Conservation (phyloP, 2,113 vertebrate genomes). For the Coreoperca whiteheadi region DNA sequence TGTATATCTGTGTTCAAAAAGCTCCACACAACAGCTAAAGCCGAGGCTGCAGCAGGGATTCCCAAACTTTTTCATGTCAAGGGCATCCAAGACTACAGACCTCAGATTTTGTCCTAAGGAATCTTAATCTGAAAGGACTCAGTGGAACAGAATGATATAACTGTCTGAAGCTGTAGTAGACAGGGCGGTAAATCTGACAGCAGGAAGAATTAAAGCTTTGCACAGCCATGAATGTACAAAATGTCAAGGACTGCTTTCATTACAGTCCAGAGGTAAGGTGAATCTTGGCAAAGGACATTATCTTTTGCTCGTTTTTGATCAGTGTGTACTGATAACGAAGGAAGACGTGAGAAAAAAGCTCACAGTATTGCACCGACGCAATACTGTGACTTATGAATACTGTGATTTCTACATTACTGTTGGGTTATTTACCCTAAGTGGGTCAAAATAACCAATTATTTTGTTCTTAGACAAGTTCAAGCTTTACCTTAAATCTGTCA, state of each 20-base stretch:
- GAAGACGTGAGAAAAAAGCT: neutral
- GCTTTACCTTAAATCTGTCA: neutral
- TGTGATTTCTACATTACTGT: too few relatives aligned
- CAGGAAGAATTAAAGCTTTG: conserved; percentile 11
- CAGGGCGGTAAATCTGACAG: conserved; percentile 19
- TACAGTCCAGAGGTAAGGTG: neutral
- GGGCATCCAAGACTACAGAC: conserved; percentile 22
- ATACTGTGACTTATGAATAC: too few relatives aligned
- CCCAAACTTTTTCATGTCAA: conserved; percentile 64
- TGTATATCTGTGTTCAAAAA: conserved; percentile 60
- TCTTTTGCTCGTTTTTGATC: neutral
- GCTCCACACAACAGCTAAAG: conserved; percentile 49
- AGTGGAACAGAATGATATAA: conserved; percentile 1
- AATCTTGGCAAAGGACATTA: neutral
- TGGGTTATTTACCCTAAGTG: neutral
- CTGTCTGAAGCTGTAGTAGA: neutral
- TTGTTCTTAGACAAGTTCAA: neutral
- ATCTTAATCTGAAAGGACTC: conserved; percentile 33
- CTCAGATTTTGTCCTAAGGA: conserved; percentile 41
- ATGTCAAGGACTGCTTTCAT: neutral
- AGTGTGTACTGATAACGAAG: neutral
- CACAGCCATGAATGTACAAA: neutral
- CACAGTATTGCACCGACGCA: neutral
- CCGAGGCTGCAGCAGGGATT: conserved; percentile 52
- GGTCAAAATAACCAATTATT: neutral